Evolutionary conservation across 37 sponge, comb jelly and placozoan genomes (phyloP).

Genomic region (Corticium candelabrum): DNA sequence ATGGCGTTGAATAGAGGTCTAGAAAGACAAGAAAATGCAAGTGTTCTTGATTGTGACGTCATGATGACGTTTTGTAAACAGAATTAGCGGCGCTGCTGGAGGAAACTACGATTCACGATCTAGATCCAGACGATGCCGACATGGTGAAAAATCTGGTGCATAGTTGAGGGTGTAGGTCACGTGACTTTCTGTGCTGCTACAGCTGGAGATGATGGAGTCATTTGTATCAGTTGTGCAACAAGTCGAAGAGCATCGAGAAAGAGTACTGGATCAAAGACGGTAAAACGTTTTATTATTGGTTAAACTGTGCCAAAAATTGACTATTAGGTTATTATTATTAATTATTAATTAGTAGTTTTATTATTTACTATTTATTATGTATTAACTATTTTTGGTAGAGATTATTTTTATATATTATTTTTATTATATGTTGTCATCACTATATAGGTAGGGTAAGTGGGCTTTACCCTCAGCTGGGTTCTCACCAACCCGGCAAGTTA

Average conservation of each 20-base stretch:
- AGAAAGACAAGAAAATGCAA: neutral
- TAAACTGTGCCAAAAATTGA: too few species aligned
- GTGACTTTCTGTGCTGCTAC: neutral
- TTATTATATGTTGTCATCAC: too few species aligned
- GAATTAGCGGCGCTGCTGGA: neutral
- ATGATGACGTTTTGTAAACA: neutral
- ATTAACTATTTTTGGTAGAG: too few species aligned
- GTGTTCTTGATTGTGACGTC: neutral
- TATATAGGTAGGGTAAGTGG: too few species aligned
- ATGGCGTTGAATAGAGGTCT: neutral
- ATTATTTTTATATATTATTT: too few species aligned
- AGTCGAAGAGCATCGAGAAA: slow-evolving; percentile 56
- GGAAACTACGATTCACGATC: neutral
- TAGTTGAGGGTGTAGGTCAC: neutral
- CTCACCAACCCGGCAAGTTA: too few species aligned
- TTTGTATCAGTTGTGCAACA: slow-evolving; percentile 33
- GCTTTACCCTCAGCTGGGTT: too few species aligned
- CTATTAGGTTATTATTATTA: too few species aligned
- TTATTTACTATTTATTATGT: too few species aligned
- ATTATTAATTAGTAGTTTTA: too few species aligned
- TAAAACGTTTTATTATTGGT: slow-evolving; percentile 8
- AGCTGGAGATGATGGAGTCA: slow-evolving; percentile 16
- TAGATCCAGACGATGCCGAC: neutral
- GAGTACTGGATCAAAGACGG: slow-evolving; percentile 64
- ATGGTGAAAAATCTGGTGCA: neutral